Evolutionary conservation across 2,888 invertebrate species (phyloP), one percentile per base, ranked within the genome.

Genomic region (Drosophila neonasuta): DNA sequence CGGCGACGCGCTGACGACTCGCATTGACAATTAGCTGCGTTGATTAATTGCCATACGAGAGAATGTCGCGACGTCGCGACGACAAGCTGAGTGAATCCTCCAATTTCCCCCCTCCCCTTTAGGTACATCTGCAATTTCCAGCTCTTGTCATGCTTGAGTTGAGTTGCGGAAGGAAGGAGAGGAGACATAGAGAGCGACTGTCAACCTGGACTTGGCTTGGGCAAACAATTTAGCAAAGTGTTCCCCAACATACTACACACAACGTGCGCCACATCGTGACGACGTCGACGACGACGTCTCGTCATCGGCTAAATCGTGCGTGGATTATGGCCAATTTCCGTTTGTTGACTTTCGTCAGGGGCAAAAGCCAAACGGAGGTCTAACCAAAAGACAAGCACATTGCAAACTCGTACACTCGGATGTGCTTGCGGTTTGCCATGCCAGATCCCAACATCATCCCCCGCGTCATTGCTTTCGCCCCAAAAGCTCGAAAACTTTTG

Each of bases 291-390:
- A 2, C 24, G 6, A 24, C 24, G 24, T 45, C 46, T 56, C 50
- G 45, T 60, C 73, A 60, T 57, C 50, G 77, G 61, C 64, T 52
- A 74, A 74, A 77, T 83, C 84, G 81, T 84, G 84, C 84, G 72
- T 77, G 77, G 81, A 74, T 84, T 81, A 81, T 84, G 84, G 75
- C 77, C 81, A 84, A 81, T 81, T 81, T 81, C 81, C 81, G 81
- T 77, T 79, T 73, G 62, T 76, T 72, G 68, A 66, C 66, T 61
- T 46, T 52, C 52, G 61, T 44, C 52, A 48, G 42, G 30, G 32
- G 39, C 15, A 41, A 41, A 41, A 13, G 39, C 39, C 8, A 39
- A 39, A 32, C 32, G 10, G 32, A 10, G 32, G 32, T 24, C 32
- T 32, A 13, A 39, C 39, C 39, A 13, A 13, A 41, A 68, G 48